Evolutionary conservation across 2,888 invertebrate species (phyloP), one percentile per base, ranked within the genome.

Genomic region (Loripinus fragilis): DNA sequence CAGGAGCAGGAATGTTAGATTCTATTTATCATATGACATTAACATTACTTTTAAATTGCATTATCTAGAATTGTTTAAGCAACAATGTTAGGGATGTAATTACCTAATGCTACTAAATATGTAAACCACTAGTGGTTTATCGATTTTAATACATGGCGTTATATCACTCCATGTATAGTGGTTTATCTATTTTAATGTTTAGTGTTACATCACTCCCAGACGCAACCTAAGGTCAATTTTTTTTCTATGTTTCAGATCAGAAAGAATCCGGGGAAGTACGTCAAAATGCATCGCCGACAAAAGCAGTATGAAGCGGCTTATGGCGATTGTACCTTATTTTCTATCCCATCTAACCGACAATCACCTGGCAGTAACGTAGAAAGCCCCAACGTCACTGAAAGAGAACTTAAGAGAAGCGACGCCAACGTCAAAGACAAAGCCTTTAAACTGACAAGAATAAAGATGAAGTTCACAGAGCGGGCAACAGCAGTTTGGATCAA

Each of bases 261-360:
- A 2, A 60, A 33, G 33, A 30, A 60, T 33, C 60, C 60, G 1
- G 33, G 33, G 1, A 60, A 60, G 33, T 60, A 60, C 20, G 33
- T 60, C 20, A 17, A 33, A 33, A 17, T 60, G 33, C 60, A 60
- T 33, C 60, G 33, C 5, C 30, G 60, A 60, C 60, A 60, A 23
- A 30, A 60, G 33, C 33, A 60, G 60, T 60, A 60, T 23, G 60
- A 60, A 20, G 60, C 60, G 1, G 30, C 60, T 17, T 60, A 60
- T 20, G 60, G 60, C 17, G 60, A 60, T 2, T 17, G 12, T 33
- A 60, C 60, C 12, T 60, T 60, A 17, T 60, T 60, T 20, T 60
- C 60, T 10, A 17, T 60, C 7, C 60, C 60, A 12, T 15, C 30
- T 17, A 30, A 33, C 5, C 30, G 7, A 3, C 28, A 25, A 2